Evolutionary conservation across 2,888 invertebrate species (phyloP).

Genomic region (Nycteola revayana): DNA sequence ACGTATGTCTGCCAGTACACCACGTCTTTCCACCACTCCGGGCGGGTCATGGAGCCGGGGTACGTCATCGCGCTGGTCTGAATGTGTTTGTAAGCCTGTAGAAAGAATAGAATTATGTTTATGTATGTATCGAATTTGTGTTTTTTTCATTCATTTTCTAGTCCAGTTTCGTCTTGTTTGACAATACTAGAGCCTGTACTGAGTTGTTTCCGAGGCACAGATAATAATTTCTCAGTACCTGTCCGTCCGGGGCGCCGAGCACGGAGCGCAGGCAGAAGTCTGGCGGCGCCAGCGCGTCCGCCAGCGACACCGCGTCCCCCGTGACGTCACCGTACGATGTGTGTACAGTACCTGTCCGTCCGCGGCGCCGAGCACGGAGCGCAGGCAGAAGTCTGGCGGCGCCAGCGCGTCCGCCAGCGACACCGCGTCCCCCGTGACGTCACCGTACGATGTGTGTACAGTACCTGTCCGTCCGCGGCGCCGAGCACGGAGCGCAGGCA

Average conservation of each 20-base stretch:
- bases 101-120: no score
- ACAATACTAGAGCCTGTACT: no score
- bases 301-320: slow-evolving; percentile 88
- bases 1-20: slow-evolving; percentile 71
- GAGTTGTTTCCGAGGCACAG: no score
- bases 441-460: no score
- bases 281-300: slow-evolving; percentile 92
- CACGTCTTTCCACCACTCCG: slow-evolving; percentile 89
- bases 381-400: slow-evolving; percentile 92
- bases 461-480: slow-evolving; percentile 92
- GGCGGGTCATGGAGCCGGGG: slow-evolving; percentile 85
- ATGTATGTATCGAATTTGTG: no score
- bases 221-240: no score
- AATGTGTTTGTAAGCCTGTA: slow-evolving; percentile 88
- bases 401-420: slow-evolving; percentile 91
- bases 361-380: slow-evolving; percentile 91
- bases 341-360: slow-evolving; percentile 97
- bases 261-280: slow-evolving; percentile 93
- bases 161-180: no score
- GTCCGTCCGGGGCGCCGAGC: slow-evolving; percentile 92
- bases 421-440: slow-evolving; percentile 87
- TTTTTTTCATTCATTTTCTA: no score
- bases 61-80: slow-evolving; percentile 84
- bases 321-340: slow-evolving; percentile 84
- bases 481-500: slow-evolving; percentile 93